A percentile compares a stretch with the other conserved stretches of the same genome.
These are phyloP conservation scores for Dichetophora obliterata DNA, from an alignment of 2,888 invertebrate species.

Conservation along the genomic window DNA sequence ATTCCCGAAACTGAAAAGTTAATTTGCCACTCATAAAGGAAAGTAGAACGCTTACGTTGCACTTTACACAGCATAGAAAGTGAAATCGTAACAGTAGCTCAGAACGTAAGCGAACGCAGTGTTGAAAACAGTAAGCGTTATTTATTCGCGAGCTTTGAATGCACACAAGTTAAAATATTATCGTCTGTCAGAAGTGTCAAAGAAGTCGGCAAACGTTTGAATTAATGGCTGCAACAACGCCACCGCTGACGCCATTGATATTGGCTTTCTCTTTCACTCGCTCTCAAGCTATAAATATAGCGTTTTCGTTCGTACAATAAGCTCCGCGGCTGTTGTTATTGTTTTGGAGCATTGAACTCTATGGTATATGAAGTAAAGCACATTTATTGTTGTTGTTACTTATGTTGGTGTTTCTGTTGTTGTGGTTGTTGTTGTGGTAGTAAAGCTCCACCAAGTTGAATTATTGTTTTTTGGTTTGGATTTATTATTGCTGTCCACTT, in stretches of 20 bases:
- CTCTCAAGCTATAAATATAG: neutral
- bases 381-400: conserved; percentile 15
- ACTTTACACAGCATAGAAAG: no score
- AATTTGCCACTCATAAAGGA: no score
- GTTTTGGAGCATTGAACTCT: conserved; percentile 35
- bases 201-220: conserved; percentile 70
- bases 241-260: conserved; percentile 45
- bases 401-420: conserved; percentile 1
- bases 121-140: neutral
- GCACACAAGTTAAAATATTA: conserved; percentile 70
- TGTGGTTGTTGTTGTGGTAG: conserved; percentile 18
- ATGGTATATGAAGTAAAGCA: conserved; percentile 26
- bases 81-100: no score
- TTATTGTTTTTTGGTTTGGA: conserved; percentile 57
- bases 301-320: neutral
- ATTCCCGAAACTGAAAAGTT: no score
- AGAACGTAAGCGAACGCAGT: no score
- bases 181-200: conserved; percentile 71
- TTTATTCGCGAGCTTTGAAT: conserved; percentile 44
- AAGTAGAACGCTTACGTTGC: no score
- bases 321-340: conserved; percentile 20
- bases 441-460: conserved; percentile 48
- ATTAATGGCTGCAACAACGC: conserved; percentile 64
- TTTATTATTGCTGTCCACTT: conserved; percentile 52
- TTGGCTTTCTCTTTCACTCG: conserved; percentile 35